Evolutionary conservation across 2,113 vertebrate species (phyloP).

Genomic region (Elephas maximus): DNA sequence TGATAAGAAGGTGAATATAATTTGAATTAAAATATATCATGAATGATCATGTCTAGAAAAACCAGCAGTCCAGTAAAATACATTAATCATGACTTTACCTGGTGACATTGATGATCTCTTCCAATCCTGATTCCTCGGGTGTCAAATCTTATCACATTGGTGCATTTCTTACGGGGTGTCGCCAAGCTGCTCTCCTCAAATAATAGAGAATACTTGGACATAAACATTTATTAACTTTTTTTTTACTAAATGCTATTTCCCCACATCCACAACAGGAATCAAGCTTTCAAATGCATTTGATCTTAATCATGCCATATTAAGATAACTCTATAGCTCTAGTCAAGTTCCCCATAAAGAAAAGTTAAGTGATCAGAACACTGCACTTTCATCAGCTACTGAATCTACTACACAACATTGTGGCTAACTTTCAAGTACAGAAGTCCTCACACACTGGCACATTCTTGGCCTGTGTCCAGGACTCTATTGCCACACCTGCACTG

Average conservation of each 20-base stretch:
- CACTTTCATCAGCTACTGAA: neutral
- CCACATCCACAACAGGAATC: neutral
- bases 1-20: neutral
- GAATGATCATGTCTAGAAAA: constrained; percentile 12
- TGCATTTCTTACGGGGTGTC: neutral
- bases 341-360: neutral
- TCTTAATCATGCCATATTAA: neutral
- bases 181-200: neutral
- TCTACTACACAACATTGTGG: neutral
- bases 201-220: neutral
- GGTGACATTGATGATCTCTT: neutral
- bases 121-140: neutral
- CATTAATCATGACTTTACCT: neutral
- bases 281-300: neutral
- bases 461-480: neutral
- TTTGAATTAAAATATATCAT: constrained; percentile 38
- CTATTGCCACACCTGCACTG: neutral
- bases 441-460: neutral
- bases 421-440: neutral
- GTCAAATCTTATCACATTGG: neutral
- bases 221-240: neutral
- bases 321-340: neutral
- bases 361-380: neutral
- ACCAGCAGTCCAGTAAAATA: neutral
- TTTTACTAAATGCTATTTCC: neutral